phyloP scores from a whole-genome alignment of 2,888 invertebrate genomes.

The Ennomos quercinarius region DNA sequence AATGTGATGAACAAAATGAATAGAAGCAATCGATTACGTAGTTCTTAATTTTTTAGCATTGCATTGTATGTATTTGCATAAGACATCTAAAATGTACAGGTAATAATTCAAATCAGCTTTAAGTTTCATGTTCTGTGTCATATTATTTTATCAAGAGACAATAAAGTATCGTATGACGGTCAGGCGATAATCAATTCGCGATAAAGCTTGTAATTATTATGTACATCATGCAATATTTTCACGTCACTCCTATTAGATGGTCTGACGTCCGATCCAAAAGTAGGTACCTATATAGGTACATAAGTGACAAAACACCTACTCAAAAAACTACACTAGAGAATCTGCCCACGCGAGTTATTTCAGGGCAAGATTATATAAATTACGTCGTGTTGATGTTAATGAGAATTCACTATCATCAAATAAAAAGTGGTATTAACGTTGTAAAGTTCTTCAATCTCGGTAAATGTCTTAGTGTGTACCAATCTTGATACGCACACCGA shows the following conservation, averaged over 20 bases:
- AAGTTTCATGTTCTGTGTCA: neutral
- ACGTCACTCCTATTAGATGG: constrained; percentile 21
- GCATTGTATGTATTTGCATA: too few relatives aligned
- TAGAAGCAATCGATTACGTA: too few relatives aligned
- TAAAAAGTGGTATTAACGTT: constrained; percentile 26
- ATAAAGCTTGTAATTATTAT: constrained; percentile 13
- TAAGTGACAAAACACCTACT: constrained; percentile 28
- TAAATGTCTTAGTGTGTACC: constrained; percentile 26
- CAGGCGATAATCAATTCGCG: constrained; percentile 2
- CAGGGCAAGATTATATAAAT: constrained; percentile 26
- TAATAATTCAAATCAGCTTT: neutral
- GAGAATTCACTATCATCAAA: constrained; percentile 27
- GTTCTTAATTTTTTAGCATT: too few relatives aligned
- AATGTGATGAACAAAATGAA: too few relatives aligned
- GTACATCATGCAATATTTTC: constrained; percentile 20
- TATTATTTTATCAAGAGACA: constrained; percentile 16
- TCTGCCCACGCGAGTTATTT: constrained; percentile 34
- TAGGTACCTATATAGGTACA: neutral
- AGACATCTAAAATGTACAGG: too few relatives aligned
- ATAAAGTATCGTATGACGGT: constrained; percentile 26
- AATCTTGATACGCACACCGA: constrained; percentile 20
- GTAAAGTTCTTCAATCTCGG: constrained; percentile 29
- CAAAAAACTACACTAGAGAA: constrained; percentile 27
- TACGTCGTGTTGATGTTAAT: constrained; percentile 27
- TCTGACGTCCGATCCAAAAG: constrained; percentile 24